A percentile compares a stretch with the other conserved stretches of the same genome.
Evolutionary conservation across 2,888 invertebrate species (phyloP).

Genomic region (Venustoraphidia nigricollis): DNA sequence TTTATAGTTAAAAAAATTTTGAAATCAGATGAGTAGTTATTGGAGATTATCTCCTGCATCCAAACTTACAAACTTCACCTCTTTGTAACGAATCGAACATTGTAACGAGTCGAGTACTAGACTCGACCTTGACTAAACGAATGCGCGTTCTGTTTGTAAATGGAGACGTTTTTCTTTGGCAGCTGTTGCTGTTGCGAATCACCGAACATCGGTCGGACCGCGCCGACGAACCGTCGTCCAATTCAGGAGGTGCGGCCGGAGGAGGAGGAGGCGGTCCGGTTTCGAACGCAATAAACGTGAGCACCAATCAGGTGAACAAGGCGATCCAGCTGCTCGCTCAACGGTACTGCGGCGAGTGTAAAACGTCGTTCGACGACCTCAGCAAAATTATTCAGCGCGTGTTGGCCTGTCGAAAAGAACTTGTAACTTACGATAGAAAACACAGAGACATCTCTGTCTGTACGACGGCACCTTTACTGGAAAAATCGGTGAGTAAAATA

Average conservation of each 20-base stretch:
- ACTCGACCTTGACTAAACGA: neutral
- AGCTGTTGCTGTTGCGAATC: conserved; percentile 68
- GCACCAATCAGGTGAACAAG: conserved; percentile 58
- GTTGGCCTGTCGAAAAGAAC: conserved; percentile 75
- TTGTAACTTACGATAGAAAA: conserved; percentile 80
- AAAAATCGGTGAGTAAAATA: too few relatives aligned
- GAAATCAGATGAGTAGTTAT: too few relatives aligned
- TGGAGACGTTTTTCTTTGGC: conserved; percentile 9
- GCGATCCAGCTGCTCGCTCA: conserved; percentile 89
- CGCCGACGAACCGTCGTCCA: conserved; percentile 29
- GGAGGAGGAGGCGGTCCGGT: conserved; percentile 30
- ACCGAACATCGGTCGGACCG: conserved; percentile 72
- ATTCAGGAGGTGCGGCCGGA: conserved; percentile 30
- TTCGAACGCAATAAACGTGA: conserved; percentile 12
- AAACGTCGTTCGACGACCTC: conserved; percentile 86
- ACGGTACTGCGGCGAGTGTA: conserved; percentile 90
- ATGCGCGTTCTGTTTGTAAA: neutral
- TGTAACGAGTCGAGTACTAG: too few relatives aligned
- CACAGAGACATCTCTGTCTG: conserved; percentile 43
- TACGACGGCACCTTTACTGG: too few relatives aligned
- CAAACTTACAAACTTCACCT: too few relatives aligned
- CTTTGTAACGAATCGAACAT: conserved; percentile 1
- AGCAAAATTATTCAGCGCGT: conserved; percentile 83
- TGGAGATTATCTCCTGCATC: too few relatives aligned
- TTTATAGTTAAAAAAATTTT: too few relatives aligned